Evolutionary conservation across 2,888 invertebrate genomes (phyloP), one percentile per base, ranked within the genome.

Genomic region (Isotomurus palustris): DNA sequence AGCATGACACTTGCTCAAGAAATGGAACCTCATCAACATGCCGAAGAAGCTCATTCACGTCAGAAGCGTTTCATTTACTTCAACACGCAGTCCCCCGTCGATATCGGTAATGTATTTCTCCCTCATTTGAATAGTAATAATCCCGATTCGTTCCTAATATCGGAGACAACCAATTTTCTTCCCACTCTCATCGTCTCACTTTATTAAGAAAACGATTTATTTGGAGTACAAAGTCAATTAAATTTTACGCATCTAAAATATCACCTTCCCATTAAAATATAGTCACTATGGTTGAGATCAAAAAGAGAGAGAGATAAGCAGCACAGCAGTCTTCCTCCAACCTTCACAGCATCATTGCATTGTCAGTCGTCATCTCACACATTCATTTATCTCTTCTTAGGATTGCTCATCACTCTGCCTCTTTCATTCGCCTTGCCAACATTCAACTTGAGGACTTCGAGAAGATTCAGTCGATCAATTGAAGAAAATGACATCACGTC

Each of bases 31-130:
- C n/a, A 35, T 25, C 49, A 49, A 14, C 14, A 17, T 19, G 22
- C 59, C 2, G 55, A 62, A 8, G 56, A 65, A 41, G 58, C 58
- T 10, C 69, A 67, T 49, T 68, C 67, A 35, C 62, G 71, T 17
- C 69, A 71, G 53, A 71, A 71, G 55, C 64, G 71, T 6, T 71
- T 70, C 54, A 63, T 71, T 48, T 71, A 69, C 40, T 70, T 71
- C 57, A 71, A 71, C 54, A 69, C 70, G 17, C 68, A 70, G 32
- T 69, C 71, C 4, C 71, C 71, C 1, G 68, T 71, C 24, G 70
- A 71, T 53, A 70, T 71, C 50, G 71, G 71, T 70, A 58, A 67
- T 44, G 28, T 28, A 25, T n/a, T n/a, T n/a, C n/a, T n/a, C n/a
- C n/a, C n/a, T n/a, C n/a, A n/a, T n/a, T n/a, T n/a, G n/a, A n/a